Conservation (phyloP, 2,888 invertebrate species). For the Trissoscelio sp. region DNA sequence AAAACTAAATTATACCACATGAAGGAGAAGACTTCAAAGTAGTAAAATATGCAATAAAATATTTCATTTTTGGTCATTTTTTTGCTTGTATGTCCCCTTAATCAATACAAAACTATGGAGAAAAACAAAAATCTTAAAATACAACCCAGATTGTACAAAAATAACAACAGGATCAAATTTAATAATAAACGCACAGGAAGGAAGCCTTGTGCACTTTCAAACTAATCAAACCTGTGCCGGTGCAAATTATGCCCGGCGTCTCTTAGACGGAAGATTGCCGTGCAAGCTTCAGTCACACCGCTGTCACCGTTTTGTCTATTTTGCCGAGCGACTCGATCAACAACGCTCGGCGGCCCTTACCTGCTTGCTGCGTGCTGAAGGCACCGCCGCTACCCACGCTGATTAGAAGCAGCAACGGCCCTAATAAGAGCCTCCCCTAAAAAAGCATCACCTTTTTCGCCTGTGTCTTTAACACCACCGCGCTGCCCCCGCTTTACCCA, state of each 20-base stretch:
- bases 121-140: no score
- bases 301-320: slow-evolving; percentile 57
- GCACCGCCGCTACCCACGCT: slow-evolving; percentile 79
- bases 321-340: slow-evolving; percentile 51
- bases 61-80: no score
- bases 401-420: slow-evolving; percentile 81
- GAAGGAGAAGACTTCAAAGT: no score
- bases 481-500: slow-evolving; percentile 78
- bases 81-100: no score
- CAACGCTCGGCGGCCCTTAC: slow-evolving; percentile 72
- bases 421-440: slow-evolving; percentile 78
- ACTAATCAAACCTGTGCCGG: slow-evolving; percentile 44
- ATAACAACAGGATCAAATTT: no score
- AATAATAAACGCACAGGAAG: slow-evolving; percentile 28
- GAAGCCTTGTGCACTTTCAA: slow-evolving; percentile 23
- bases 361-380: slow-evolving; percentile 80
- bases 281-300: not conserved
- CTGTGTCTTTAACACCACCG: slow-evolving; percentile 77
- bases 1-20: no score
- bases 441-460: slow-evolving; percentile 79
- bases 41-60: no score
- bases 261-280: slow-evolving; percentile 25
- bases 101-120: no score
- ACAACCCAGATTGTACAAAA: no score
- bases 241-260: slow-evolving; percentile 31